phyloP scores from a whole-genome alignment of 2,113 vertebrate species.

The Prionailurus viverrinus region DNA sequence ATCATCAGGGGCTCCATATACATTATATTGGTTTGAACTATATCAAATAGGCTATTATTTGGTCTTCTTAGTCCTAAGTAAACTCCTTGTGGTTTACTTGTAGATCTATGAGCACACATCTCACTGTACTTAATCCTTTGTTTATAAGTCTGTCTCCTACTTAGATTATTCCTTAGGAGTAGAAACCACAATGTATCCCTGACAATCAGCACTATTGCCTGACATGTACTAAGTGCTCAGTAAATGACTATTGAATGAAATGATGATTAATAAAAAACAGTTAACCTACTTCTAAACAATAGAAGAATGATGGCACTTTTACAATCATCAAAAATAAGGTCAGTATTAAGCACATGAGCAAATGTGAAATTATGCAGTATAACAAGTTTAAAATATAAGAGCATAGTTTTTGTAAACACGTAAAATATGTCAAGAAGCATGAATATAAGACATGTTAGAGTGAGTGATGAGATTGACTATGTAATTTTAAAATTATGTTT shows the following conservation, averaged over 20 bases:
- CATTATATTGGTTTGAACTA: neutral
- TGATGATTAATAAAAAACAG: neutral
- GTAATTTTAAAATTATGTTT: neutral
- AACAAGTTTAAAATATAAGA: neutral
- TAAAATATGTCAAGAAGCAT: neutral
- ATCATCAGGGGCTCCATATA: neutral
- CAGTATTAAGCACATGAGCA: neutral
- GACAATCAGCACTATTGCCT: neutral
- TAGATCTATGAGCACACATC: neutral
- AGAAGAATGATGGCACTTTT: neutral
- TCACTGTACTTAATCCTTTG: neutral
- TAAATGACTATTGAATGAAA: neutral
- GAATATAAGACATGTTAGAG: neutral
- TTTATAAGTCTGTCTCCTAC: neutral
- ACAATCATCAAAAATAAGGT: neutral
- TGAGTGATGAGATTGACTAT: neutral
- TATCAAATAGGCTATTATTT: neutral
- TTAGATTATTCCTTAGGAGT: neutral
- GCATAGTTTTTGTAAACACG: neutral
- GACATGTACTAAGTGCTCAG: neutral
- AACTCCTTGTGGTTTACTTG: neutral
- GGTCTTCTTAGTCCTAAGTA: neutral
- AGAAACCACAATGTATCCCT: neutral
- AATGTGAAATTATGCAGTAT: neutral
- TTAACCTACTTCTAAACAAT: neutral